Evolutionary conservation across 1,140 invertebrate genomes (phyloP).

Genomic region (Hyles euphorbiae): DNA sequence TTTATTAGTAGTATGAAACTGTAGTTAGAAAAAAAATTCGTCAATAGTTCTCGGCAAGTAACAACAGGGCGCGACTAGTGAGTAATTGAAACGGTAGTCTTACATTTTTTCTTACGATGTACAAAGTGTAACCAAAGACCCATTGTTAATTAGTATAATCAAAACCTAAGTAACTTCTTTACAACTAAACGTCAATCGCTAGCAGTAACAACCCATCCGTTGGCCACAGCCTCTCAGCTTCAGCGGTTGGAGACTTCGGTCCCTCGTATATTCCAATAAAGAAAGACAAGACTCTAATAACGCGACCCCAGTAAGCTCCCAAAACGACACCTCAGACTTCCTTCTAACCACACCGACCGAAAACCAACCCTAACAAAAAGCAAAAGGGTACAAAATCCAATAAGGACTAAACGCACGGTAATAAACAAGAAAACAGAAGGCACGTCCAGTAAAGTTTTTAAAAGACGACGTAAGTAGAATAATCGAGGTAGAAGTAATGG

Average conservation of each 20-base stretch:
- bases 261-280: slow-evolving; percentile 43
- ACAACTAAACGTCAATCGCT: no score
- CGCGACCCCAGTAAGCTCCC: slow-evolving; percentile 45
- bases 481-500: slow-evolving; percentile 34
- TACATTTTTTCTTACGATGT: no score
- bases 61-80: no score
- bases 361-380: slow-evolving; percentile 18
- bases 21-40: no score
- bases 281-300: slow-evolving; percentile 51
- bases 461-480: slow-evolving; percentile 35
- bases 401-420: slow-evolving; percentile 13
- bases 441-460: slow-evolving; percentile 45
- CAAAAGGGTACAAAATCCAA: slow-evolving; percentile 14
- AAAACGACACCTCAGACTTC: slow-evolving; percentile 41
- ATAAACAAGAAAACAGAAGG: slow-evolving; percentile 46
- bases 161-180: no score
- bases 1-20: no score
- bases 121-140: no score
- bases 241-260: neutral
- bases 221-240: no score
- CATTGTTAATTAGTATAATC: no score
- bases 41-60: no score
- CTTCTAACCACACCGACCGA: slow-evolving; percentile 8
- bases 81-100: no score
- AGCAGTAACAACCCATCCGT: no score